Conservation (phyloP, 2,888 invertebrate genomes). For the Margaritifera margaritifera region DNA sequence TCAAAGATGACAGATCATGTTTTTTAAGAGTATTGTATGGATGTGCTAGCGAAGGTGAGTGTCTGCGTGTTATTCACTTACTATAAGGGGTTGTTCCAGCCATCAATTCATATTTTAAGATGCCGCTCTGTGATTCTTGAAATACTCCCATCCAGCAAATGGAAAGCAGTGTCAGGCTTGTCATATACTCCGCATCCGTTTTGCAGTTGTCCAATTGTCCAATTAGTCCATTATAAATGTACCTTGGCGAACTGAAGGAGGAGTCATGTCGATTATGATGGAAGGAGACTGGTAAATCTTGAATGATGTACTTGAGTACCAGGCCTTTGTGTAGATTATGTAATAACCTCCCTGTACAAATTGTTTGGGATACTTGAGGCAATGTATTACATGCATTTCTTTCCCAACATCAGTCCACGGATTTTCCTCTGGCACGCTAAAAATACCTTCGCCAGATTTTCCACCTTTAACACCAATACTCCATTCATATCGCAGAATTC, state of each 20-base stretch:
- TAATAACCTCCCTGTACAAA: conserved; percentile 26
- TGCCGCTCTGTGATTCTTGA: conserved; percentile 25
- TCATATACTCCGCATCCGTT: conserved; percentile 28
- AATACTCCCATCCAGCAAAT: conserved; percentile 36
- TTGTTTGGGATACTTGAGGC: conserved; percentile 6
- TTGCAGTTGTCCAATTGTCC: conserved; percentile 9
- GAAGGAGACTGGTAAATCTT: conserved; percentile 21
- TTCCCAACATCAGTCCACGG: conserved; percentile 41
- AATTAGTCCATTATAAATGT: conserved; percentile 27
- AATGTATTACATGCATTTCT: conserved; percentile 17
- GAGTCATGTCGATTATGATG: conserved; percentile 29
- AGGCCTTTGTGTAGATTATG: conserved; percentile 34
- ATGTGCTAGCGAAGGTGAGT: too few relatives aligned
- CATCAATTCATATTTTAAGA: conserved; percentile 22
- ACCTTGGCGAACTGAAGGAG: conserved; percentile 29
- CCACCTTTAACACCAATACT: conserved; percentile 31
- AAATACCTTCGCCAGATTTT: conserved; percentile 34
- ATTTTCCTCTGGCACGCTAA: conserved; percentile 21
- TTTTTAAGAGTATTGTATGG: too few relatives aligned
- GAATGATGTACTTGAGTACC: conserved; percentile 24
- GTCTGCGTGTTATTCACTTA: conserved; percentile 4
- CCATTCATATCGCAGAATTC: conserved; percentile 38
- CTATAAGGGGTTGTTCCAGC: conserved; percentile 34
- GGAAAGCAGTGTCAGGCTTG: conserved; percentile 4
- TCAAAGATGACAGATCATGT: too few relatives aligned